These are phyloP conservation scores for Gymnoscopelus braueri DNA, from an alignment of 2,797 vertebrate genomes.

Conservation along the genomic window DNA sequence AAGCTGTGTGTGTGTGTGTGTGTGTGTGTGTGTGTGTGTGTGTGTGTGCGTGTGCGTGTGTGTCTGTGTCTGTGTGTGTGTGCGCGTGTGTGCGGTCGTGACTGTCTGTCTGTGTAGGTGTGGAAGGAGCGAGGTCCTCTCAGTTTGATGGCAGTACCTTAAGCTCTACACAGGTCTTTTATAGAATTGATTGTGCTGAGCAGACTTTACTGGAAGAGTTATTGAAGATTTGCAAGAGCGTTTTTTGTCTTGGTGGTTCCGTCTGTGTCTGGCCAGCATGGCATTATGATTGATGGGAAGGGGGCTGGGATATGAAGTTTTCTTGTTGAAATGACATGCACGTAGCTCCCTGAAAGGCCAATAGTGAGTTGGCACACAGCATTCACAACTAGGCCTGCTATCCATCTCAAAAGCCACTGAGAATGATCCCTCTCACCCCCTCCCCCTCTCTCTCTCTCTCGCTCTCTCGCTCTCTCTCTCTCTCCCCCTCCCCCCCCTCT, in stretches of 20 bases:
- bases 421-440: conserved; percentile 35
- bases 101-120: not conserved
- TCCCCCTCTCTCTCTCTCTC: conserved; percentile 12
- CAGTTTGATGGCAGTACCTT: conserved; percentile 55
- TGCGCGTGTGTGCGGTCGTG: not conserved
- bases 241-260: conserved; percentile 71
- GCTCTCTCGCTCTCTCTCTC: conserved; percentile 6
- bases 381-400: conserved; percentile 64
- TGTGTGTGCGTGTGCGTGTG: conserved; percentile 9
- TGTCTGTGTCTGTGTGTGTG: not conserved
- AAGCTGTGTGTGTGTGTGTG: not conserved
- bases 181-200: conserved; percentile 62
- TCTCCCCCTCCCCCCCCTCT: not conserved
- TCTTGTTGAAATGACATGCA: conserved; percentile 79
- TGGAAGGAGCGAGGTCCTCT: conserved; percentile 46
- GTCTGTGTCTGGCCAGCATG: conserved; percentile 68
- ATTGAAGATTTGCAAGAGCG: conserved; percentile 77
- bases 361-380: conserved; percentile 56
- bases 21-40: conserved; percentile 3
- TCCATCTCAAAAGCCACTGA: conserved; percentile 70
- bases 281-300: conserved; percentile 76
- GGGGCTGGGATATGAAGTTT: conserved; percentile 71
- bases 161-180: conserved; percentile 58
- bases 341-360: conserved; percentile 79
- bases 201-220: conserved; percentile 70